These are phyloP conservation scores for Tipula unca DNA, from an alignment of 2,888 invertebrate species.

Conservation along the genomic window DNA sequence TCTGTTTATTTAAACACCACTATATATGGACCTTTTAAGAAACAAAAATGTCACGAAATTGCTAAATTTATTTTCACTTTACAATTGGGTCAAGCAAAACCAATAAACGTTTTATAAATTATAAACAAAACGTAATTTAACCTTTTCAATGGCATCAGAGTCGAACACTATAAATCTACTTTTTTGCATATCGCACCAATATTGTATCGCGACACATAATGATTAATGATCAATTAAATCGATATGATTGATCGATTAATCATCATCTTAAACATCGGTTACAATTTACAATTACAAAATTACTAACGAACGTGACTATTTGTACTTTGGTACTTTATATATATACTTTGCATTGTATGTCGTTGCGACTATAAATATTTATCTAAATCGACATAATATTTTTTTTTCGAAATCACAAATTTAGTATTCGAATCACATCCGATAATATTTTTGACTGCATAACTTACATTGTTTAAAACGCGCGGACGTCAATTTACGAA, in stretches of 20 bases:
- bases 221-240: not conserved
- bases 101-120: not conserved
- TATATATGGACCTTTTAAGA: not conserved
- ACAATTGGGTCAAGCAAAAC: not conserved
- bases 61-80: not conserved
- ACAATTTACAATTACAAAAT: not conserved
- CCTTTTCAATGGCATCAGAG: not conserved
- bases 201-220: not conserved
- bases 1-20: no score
- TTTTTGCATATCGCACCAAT: not conserved
- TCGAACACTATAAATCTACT: not conserved
- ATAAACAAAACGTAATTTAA: not conserved
- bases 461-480: not conserved
- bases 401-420: not conserved
- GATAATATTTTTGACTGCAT: not conserved
- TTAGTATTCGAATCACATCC: not conserved
- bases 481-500: not conserved
- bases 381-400: not conserved
- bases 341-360: not conserved
- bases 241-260: not conserved
- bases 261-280: not conserved
- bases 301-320: not conserved
- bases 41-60: not conserved
- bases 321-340: not conserved
- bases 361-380: not conserved